phyloP scores from a whole-genome alignment of 2,797 vertebrate genomes.

The Alouatta caraya region DNA sequence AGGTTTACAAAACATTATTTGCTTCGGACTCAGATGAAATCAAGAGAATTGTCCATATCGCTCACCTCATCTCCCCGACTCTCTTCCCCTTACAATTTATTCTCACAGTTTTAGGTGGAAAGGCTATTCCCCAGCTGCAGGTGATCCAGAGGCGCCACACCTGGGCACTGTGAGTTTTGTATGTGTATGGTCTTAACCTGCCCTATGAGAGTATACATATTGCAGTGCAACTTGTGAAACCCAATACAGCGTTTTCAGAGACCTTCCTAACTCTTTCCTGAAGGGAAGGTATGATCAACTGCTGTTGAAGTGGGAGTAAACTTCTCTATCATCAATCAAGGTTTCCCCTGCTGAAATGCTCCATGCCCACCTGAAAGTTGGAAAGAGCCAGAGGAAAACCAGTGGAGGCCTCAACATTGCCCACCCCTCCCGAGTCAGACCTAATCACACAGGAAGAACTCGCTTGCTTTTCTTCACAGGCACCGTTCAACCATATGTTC shows the following conservation, averaged over 20 bases:
- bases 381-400: not conserved
- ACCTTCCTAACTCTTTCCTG: not conserved
- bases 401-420: accelerated
- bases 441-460: conserved; percentile 49
- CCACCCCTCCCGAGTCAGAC: conserved; percentile 1
- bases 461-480: conserved; percentile 45
- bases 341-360: not conserved
- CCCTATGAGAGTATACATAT: not conserved
- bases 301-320: not conserved
- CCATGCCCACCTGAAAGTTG: not conserved
- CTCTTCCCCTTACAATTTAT: not conserved
- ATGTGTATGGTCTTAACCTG: not conserved
- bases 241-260: not conserved
- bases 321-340: not conserved
- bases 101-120: not conserved
- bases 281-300: not conserved
- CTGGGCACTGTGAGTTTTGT: not conserved
- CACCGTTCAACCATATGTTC: not conserved
- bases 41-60: not conserved
- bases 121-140: not conserved
- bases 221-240: not conserved
- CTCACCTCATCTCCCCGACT: not conserved
- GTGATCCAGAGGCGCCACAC: too few relatives aligned
- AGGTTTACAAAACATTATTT: not conserved
- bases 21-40: not conserved